Base-by-base conservation (phyloP, 53 echinoderm and acorn worm species). In the Paelopatides confundens region DNA sequence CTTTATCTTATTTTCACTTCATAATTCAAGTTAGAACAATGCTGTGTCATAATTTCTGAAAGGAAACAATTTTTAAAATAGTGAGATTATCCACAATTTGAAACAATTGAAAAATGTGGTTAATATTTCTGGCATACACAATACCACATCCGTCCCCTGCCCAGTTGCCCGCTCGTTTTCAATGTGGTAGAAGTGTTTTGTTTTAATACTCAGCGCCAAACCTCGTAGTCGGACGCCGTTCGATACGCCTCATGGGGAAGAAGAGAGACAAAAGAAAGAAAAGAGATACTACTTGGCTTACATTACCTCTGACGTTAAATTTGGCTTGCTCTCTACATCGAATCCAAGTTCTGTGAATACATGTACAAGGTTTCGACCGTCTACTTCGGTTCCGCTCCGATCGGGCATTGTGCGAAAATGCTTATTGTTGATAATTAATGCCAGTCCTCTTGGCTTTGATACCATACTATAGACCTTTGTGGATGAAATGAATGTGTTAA, bases 331-430 rank as follows among this genome's bases (percentile, higher is more conserved):
- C 18, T 83, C 69, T 4, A 89, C 85, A 62, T 90, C 92, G 88
- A 97, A 97, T 7, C 97, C 95, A 35, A 97, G 92, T 66, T 95
- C 85, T 38, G 87, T 88, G 87, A 95, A 97, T 12, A 95, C 87
- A 66, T 85, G 67, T 40, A 86, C 39, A 0, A 97, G 86, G 51
- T 97, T 95, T 27, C 81, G 65, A 64, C 90, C 87, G 26, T 97
- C 97, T 13, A 95, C 91, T 36, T 97, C 93, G 7, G 97, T 95
- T 54, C 97, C 97, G 65, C 91, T 69, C 77, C 97, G 65, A 23
- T 82, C 85, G 46, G 93, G 90, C 95, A 97, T 97, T 2, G 90
- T 90, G 29, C 65, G 85, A 87, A 97, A 95, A 39, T 84, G 86
- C 49, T 90, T 93, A 77, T 97, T 97, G 88, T 95, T 97, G 74